Conservation (phyloP, 2,888 invertebrate genomes). For the Nemotelus nigrinus region DNA sequence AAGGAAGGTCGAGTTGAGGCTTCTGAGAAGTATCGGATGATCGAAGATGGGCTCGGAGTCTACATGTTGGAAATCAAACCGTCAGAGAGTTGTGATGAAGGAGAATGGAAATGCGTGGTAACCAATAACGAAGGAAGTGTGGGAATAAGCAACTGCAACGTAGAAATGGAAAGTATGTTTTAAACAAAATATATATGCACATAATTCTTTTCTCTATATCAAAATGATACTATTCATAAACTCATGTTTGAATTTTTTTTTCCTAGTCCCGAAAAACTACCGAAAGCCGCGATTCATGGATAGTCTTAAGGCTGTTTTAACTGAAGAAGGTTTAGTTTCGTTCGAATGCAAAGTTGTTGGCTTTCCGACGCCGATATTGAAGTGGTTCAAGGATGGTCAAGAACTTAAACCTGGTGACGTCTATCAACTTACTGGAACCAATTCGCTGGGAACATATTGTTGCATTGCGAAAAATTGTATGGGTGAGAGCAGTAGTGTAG, state of each 20-base stretch:
- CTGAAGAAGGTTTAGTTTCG: conserved; percentile 90
- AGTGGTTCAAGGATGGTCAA: conserved; percentile 94
- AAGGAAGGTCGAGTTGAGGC: conserved; percentile 81
- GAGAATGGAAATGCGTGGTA: conserved; percentile 90
- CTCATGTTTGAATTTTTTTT: not conserved
- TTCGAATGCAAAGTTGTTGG: conserved; percentile 95
- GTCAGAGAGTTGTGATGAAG: conserved; percentile 83
- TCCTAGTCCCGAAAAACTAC: conserved; percentile 89
- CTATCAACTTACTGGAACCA: conserved; percentile 89
- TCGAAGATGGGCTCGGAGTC: conserved; percentile 85
- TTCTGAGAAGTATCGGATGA: conserved; percentile 75
- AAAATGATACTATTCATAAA: not conserved
- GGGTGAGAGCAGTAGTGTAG: conserved; percentile 88
- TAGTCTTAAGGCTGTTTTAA: conserved; percentile 85
- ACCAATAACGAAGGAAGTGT: conserved; percentile 79
- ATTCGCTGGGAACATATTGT: conserved; percentile 88
- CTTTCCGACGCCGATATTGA: conserved; percentile 85
- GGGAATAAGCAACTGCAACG: conserved; percentile 78
- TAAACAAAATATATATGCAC: not conserved
- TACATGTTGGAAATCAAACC: conserved; percentile 80
- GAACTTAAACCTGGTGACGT: conserved; percentile 92
- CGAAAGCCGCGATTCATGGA: conserved; percentile 91
- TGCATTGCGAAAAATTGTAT: conserved; percentile 90
- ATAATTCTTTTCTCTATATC: not conserved
- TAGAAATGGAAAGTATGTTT: conserved; percentile 80